Evolutionary conservation across 2,113 vertebrate genomes (phyloP).

Genomic region (Cyanoramphus novaezelandiae): DNA sequence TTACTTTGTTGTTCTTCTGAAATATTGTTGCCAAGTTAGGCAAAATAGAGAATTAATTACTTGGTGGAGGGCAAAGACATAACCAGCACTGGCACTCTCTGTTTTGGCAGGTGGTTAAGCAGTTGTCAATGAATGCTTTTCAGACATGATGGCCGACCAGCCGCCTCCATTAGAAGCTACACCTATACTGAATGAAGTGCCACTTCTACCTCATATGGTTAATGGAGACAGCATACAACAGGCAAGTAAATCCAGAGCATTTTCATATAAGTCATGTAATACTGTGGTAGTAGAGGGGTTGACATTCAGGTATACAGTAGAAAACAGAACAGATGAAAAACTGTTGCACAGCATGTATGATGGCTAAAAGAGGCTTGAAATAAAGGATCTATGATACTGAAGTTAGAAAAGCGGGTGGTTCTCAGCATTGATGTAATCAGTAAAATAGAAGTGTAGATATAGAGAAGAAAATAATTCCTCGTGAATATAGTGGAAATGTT

Average conservation of each 20-base stretch:
- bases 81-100: background rate
- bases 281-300: background rate
- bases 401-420: background rate
- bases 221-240: slow-evolving; percentile 77
- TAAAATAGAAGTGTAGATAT: background rate
- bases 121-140: slow-evolving; percentile 72
- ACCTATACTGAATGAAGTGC: slow-evolving; percentile 76
- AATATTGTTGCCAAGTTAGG: background rate
- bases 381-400: background rate
- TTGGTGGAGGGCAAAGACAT: accelerated
- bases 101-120: slow-evolving; percentile 44
- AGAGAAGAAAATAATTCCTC: background rate
- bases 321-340: background rate
- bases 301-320: background rate
- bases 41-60: background rate
- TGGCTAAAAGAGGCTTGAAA: background rate
- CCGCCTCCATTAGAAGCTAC: slow-evolving; percentile 77
- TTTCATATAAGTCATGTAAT: accelerated
- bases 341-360: background rate
- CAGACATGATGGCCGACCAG: slow-evolving; percentile 81
- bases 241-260: slow-evolving; percentile 23
- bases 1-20: background rate
- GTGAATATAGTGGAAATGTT: too few relatives aligned
- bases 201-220: slow-evolving; percentile 78
- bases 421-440: background rate